Evolutionary conservation across 2,797 vertebrate genomes (phyloP), one percentile per base, ranked within the genome.

Genomic region (Myotis findleyi): DNA sequence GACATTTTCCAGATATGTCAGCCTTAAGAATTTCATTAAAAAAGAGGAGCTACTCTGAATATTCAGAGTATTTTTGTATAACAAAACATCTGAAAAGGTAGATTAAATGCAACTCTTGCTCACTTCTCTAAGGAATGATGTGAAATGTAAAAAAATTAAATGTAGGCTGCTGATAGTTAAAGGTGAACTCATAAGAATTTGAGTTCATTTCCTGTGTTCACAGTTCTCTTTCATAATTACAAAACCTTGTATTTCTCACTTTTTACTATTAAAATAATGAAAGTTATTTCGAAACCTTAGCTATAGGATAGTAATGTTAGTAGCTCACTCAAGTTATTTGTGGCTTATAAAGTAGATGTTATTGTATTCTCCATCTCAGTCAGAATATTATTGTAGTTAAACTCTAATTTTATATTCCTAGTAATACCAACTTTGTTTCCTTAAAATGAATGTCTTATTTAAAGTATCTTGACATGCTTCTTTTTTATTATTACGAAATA

Each of bases 391-490:
- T 77, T 97, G 47, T 57, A 81, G 18, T 30, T 93, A 89, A 95
- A 89, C 25, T 95, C 33, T 88, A 94, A 88, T 89, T 95, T 96
- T 41, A 77, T 89, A 84, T 8, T 95, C 73, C 21, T 12, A 86
- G 72, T 44, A 62, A 77, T 57, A 62, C 47, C 87, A 87, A 95
- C 53, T 96, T 96, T 73, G 55, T 91, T 95, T 93, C 36, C 93
- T 95, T 96, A 94, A 93, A 91, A 93, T 75, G 12, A 85, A 91
- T 95, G 95, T 93, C 91, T 96, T 85, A 96, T 85, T 76, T 76
- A 95, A 87, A 81, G 66, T 96, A 93, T 76, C 3, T 76, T 92
- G 71, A 41, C 57, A 93, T 66, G 92, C 13, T 83, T 89, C 55
- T 5, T 79, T 84, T 93, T 91, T 92, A 91, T 51, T 92, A 79